phyloP scores from a whole-genome alignment of 2,888 invertebrate species.

The Ichneumoninae sp. region DNA sequence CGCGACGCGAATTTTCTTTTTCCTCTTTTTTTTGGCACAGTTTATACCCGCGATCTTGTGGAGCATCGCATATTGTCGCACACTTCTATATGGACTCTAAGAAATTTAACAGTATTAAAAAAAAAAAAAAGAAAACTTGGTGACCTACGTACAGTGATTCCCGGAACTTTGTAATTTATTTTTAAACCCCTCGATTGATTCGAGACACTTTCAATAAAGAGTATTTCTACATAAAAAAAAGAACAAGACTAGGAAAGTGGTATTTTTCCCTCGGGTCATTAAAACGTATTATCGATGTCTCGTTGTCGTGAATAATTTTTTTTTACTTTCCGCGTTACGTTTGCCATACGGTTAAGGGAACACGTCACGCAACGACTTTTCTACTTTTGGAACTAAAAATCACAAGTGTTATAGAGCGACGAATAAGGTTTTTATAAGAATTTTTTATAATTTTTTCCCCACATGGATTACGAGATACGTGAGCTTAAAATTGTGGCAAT shows the following conservation, averaged over 20 bases:
- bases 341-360: not conserved
- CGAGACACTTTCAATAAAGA: slow-evolving; percentile 75
- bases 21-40: slow-evolving; percentile 5
- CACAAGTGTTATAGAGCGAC: too few relatives aligned
- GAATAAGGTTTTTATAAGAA: too few relatives aligned
- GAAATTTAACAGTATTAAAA: slow-evolving; percentile 59
- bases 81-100: slow-evolving; percentile 72
- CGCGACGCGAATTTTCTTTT: slow-evolving; percentile 13
- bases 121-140: slow-evolving; percentile 66
- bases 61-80: slow-evolving; percentile 50
- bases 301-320: slow-evolving; percentile 4
- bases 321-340: not conserved
- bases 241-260: slow-evolving; percentile 70
- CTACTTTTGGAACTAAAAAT: too few relatives aligned
- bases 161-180: slow-evolving; percentile 76
- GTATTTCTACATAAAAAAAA: slow-evolving; percentile 73
- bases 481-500: too few relatives aligned
- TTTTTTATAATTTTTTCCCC: too few relatives aligned
- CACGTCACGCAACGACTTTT: too few relatives aligned
- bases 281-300: slow-evolving; percentile 46
- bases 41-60: slow-evolving; percentile 59
- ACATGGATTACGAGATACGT: too few relatives aligned
- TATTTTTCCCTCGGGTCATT: slow-evolving; percentile 73
- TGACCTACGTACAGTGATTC: slow-evolving; percentile 73
- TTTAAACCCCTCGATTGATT: slow-evolving; percentile 49